Evolutionary conservation across 2,797 vertebrate species (phyloP).

Genomic region (Sebastolobus alascanus): DNA sequence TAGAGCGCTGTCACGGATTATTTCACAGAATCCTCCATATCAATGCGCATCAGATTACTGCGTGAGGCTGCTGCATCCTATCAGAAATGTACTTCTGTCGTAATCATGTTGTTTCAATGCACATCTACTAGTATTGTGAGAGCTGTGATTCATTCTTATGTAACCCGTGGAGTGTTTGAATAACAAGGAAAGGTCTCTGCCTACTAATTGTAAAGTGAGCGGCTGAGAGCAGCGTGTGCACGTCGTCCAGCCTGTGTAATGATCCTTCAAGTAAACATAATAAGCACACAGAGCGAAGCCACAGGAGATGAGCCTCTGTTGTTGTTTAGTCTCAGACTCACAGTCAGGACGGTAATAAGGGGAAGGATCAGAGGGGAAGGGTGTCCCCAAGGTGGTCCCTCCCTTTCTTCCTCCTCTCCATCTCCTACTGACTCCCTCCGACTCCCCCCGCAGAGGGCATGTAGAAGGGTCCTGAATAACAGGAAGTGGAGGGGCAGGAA

Average conservation of each 20-base stretch:
- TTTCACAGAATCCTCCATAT: slow-evolving; percentile 52
- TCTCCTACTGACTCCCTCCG: slow-evolving; percentile 43
- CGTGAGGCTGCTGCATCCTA: slow-evolving; percentile 35
- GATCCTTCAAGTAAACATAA: slow-evolving; percentile 79
- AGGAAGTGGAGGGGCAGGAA: slow-evolving; percentile 88
- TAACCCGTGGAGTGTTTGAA: slow-evolving; percentile 74
- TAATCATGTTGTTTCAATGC: slow-evolving; percentile 63
- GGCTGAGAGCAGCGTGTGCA: slow-evolving; percentile 51
- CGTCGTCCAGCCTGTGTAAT: slow-evolving; percentile 69
- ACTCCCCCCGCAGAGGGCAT: slow-evolving; percentile 71
- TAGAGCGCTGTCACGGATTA: slow-evolving; percentile 54
- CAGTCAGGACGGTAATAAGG: slow-evolving; percentile 80
- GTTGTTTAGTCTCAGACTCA: slow-evolving; percentile 87
- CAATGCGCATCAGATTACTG: slow-evolving; percentile 57
- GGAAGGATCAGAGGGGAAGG: slow-evolving; percentile 79
- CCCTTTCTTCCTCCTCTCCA: slow-evolving; percentile 66
- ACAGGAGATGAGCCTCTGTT: slow-evolving; percentile 79
- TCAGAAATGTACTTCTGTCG: slow-evolving; percentile 50
- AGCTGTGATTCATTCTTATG: slow-evolving; percentile 78
- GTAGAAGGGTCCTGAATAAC: slow-evolving; percentile 84
- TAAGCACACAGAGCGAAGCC: slow-evolving; percentile 68
- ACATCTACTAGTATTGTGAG: slow-evolving; percentile 48
- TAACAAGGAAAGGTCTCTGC: slow-evolving; percentile 69
- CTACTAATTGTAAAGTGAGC: slow-evolving; percentile 73
- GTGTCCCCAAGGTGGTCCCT: slow-evolving; percentile 79